A percentile compares a stretch with the other conserved stretches of the same genome.
These are phyloP conservation scores for Zenarchopterus dispar DNA, from an alignment of 2,797 vertebrate species.

Conservation along the genomic window DNA sequence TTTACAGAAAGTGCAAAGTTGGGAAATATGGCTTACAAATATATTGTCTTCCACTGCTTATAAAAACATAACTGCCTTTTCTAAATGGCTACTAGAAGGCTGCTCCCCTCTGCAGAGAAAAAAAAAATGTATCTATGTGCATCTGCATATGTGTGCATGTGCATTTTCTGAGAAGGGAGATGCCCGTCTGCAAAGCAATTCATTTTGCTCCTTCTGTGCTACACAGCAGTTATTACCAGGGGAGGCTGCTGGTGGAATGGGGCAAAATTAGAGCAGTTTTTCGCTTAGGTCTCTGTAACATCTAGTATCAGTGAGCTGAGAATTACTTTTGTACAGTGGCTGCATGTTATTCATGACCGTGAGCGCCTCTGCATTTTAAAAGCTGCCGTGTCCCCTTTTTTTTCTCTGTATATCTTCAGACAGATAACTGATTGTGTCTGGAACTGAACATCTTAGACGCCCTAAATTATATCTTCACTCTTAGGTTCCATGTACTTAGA, in stretches of 20 bases:
- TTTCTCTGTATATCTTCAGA: slow-evolving; percentile 25
- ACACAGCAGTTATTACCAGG: slow-evolving; percentile 53
- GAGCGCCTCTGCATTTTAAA: slow-evolving; percentile 40
- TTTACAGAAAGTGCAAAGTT: slow-evolving; percentile 62
- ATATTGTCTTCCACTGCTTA: background rate
- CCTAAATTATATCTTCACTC: slow-evolving; percentile 32
- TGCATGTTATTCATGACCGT: slow-evolving; percentile 31
- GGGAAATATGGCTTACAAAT: slow-evolving; percentile 27
- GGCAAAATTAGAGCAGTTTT: slow-evolving; percentile 64
- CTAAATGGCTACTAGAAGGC: slow-evolving; percentile 8
- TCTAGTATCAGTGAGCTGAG: slow-evolving; percentile 30
- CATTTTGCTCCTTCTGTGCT: slow-evolving; percentile 43
- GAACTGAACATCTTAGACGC: slow-evolving; percentile 26
- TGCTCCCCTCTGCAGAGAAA: slow-evolving; percentile 42
- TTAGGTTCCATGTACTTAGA: slow-evolving; percentile 17
- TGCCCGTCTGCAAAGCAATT: slow-evolving; percentile 65
- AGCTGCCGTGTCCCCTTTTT: slow-evolving; percentile 25
- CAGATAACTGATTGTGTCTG: slow-evolving; percentile 42
- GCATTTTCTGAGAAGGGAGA: slow-evolving; percentile 58
- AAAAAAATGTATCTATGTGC: slow-evolving; percentile 37
- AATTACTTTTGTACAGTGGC: slow-evolving; percentile 51
- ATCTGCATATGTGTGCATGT: slow-evolving; percentile 65
- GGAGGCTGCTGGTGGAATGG: slow-evolving; percentile 55
- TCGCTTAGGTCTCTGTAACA: slow-evolving; percentile 44
- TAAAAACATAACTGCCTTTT: slow-evolving; percentile 18